Base-by-base conservation (phyloP, 2,888 invertebrate species). In the Clitarchus hookeri region DNA sequence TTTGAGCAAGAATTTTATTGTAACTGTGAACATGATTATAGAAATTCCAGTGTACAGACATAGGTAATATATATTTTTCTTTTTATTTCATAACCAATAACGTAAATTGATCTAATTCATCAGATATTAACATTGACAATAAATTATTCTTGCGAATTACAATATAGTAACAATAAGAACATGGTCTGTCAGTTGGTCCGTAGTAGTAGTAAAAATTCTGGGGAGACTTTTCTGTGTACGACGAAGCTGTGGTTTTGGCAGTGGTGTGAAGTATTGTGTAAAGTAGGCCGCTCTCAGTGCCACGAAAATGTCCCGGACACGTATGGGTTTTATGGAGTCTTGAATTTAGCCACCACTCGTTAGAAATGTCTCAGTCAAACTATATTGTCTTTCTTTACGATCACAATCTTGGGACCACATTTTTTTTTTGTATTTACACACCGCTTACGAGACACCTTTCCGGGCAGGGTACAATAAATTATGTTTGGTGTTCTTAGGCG, bases 1-100 rank as follows among this genome's bases (percentile, higher is more conserved):
- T 65, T 65, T 65, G 65, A 65, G 65, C 65, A 65, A 65, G 65
- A 65, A 65, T 65, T 65, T 65, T 65, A 65, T 65, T 65, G 65
- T 65, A 65, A 65, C 65, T 65, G 13, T 65, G 65, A 65, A 65
- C 65, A 65, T 8, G n/a, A 65, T 11, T 23, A 65, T 23, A n/a
- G 65, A 65, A 65, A 65, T 65, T 65, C 65, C n/a, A 23, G 65
- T 65, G 65, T 65, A 65, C 65, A 48, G 48, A 16, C 48, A 65
- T 65, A n/a, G n/a, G n/a, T n/a, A 65, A n/a, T 65, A 65, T 65
- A 65, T 11, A 65, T 65, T 19, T 65, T 53, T 53, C 12, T 53
- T 65, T 65, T 65, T 6, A 65, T 19, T 65, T 65, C 48, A 65
- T n/a, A 65, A 65, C n/a, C 65, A 65, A 65, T n/a, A 16, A 65